Percentiles rank a stretch among this genome's conserved stretches.
Evolutionary conservation across 2,797 vertebrate genomes (phyloP).

Genomic region (Vultur gryphus): DNA sequence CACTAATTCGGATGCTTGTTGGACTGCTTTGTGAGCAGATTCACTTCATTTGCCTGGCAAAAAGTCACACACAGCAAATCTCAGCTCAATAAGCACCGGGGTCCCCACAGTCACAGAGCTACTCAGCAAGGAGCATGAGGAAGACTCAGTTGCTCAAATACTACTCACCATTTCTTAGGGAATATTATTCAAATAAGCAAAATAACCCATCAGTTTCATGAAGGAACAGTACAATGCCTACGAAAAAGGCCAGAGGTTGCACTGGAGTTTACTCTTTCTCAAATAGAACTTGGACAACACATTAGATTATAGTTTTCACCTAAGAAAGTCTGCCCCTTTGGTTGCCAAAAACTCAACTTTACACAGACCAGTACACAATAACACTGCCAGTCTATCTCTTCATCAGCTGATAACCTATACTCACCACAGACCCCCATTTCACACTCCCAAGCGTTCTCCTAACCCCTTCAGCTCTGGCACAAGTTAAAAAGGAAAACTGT

Average conservation of each 20-base stretch:
- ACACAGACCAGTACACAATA: not conserved
- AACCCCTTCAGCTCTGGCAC: not conserved
- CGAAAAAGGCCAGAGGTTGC: not conserved
- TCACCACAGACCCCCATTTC: not conserved
- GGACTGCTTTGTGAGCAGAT: not conserved
- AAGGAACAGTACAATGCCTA: not conserved
- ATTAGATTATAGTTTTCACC: not conserved
- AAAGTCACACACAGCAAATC: not conserved
- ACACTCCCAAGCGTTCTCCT: not conserved
- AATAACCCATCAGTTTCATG: not conserved
- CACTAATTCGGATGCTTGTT: not conserved
- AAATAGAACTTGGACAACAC: rapidly evolving
- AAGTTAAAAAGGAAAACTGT: not conserved
- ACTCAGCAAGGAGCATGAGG: not conserved
- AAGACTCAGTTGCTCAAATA: not conserved
- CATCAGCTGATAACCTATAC: not conserved
- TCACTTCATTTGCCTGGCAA: not conserved
- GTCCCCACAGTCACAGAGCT: no score
- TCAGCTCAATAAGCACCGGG: not conserved
- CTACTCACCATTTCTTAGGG: not conserved
- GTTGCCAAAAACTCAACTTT: not conserved
- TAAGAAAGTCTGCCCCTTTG: not conserved
- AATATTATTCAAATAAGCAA: not conserved
- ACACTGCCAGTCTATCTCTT: not conserved
- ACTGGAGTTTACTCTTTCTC: not conserved